Conservation (phyloP, 2,888 invertebrate genomes). For the Cordilura impudica region DNA sequence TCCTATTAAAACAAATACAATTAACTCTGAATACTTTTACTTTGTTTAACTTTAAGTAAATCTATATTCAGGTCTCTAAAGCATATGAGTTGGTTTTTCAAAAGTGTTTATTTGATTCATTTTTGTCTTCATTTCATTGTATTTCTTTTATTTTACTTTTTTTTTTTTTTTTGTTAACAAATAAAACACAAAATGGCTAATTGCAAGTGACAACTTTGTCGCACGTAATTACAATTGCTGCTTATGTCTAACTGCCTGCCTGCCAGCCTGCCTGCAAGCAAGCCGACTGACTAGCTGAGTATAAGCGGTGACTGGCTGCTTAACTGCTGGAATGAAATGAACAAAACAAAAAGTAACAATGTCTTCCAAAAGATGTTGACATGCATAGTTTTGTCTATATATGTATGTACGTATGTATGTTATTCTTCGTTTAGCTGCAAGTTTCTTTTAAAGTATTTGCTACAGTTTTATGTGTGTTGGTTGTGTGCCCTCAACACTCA, state of each 20-base stretch:
- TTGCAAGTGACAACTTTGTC: constrained; percentile 67
- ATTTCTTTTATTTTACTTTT: constrained; percentile 16
- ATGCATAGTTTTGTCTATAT: constrained; percentile 62
- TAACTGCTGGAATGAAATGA: constrained; percentile 15
- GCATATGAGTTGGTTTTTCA: not conserved
- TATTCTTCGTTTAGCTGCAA: not conserved
- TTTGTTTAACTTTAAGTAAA: constrained; percentile 13
- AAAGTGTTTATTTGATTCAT: constrained; percentile 35
- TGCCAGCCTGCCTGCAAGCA: not conserved
- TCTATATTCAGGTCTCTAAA: constrained; percentile 9
- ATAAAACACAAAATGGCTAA: constrained; percentile 65
- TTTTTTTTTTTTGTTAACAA: constrained; percentile 40
- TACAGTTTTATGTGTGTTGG: not conserved
- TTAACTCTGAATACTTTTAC: constrained; percentile 24
- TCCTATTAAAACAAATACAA: constrained; percentile 10
- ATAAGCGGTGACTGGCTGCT: constrained; percentile 29
- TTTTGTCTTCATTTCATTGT: constrained; percentile 16
- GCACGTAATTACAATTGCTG: constrained; percentile 65
- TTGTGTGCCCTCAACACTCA: not conserved
- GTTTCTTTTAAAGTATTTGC: constrained; percentile 35
- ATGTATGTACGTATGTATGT: constrained; percentile 17
- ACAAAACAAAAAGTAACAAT: constrained; percentile 38
- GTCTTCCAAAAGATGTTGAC: constrained; percentile 65
- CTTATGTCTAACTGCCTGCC: constrained; percentile 55
- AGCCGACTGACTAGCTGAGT: constrained; percentile 2